Base-by-base conservation (phyloP, 2,888 invertebrate genomes). In the Apamea monoglypha region DNA sequence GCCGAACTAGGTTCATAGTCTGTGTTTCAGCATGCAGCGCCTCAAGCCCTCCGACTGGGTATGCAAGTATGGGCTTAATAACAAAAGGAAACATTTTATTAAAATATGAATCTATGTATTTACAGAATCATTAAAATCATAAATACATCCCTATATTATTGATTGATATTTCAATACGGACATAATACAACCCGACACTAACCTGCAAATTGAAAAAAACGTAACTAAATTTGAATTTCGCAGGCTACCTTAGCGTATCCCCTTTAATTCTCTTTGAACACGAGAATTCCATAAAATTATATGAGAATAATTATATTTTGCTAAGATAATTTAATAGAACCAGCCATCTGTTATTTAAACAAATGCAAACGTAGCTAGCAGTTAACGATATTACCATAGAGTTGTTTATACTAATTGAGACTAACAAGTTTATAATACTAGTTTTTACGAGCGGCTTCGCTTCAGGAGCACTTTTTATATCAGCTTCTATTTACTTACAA, bases 361-460 rank as follows among this genome's bases (percentile, higher is more conserved):
- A 73, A 81, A 86, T 81, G 81, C 78, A 61, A 84, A 87, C 40
- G 71, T 72, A 76, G 61, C 63, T 61, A 76, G 68, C 40, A 50
- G 78, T 78, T 69, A 71, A 81, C 69, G 73, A 78, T 84, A 81
- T 85, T 87, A 87, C 50, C 63, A 81, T 85, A 76, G 76, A 80
- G 64, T 89, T 88, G 89, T 87, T 88, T 83, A 85, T 80, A 87
- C 73, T 80, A 76, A 85, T 89, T 87, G 72, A 79, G 77, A 82
- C 64, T 32, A 84, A 84, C 82, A 85, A 87, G 89, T 87, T 84
- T 87, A 87, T 88, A 84, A 85, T 85, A 82, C 88, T 87, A 81
- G 81, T 73, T 88, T 87, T 88, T 78, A 88, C 82, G 84, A 86
- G 36, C 80, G 70, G 63, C 56, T 84, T 81, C 32, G 74, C 76